Evolutionary conservation across 2,888 invertebrate species (phyloP), one percentile per base, ranked within the genome.

Genomic region (Melipona beecheii): DNA sequence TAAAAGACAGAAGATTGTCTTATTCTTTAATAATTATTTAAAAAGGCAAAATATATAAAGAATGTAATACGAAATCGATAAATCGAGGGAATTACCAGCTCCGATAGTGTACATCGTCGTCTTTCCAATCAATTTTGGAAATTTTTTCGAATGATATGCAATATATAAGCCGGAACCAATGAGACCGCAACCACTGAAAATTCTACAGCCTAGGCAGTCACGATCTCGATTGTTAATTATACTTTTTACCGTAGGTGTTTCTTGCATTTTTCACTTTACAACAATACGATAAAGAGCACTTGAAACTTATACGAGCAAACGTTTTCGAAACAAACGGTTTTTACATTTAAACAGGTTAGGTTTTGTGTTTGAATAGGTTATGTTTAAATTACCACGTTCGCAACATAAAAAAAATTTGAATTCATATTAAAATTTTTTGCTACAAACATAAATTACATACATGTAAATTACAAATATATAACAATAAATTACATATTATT

Each of bases 141-240:
- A 95, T 94, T 94, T 96, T 93, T 95, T 95, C 4, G 96, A 95
- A 82, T 95, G 95, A 86, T 95, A 95, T 5, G 95, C 95, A 0
- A 97, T 93, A 88, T 96, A 97, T 82, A 95, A 95, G 84, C 96
- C 96, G 81, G 96, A 96, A 0, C 96, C 96, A 50, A 96, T 92
- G 58, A 97, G 94, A 11, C 97, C 96, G 15, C 95, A 93, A 11
- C 96, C 96, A 79, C 96, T 96, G 0, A 96, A 94, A 31, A 96
- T 86, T 90, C 96, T 95, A 90, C 97, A 97, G 0, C 95, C 94
- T 11, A 95, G 88, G 85, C 97, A 97, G 90, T 96, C 96, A 24
- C 95, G 94, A 65, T 95, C 94, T 83, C 94, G 93, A 77, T 94
- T 93, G 31, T 93, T 93, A 65, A 95, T 93, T 81, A 95, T 92